phyloP scores from a whole-genome alignment of 1,140 invertebrate species.

The Drosophila ohnishii region DNA sequence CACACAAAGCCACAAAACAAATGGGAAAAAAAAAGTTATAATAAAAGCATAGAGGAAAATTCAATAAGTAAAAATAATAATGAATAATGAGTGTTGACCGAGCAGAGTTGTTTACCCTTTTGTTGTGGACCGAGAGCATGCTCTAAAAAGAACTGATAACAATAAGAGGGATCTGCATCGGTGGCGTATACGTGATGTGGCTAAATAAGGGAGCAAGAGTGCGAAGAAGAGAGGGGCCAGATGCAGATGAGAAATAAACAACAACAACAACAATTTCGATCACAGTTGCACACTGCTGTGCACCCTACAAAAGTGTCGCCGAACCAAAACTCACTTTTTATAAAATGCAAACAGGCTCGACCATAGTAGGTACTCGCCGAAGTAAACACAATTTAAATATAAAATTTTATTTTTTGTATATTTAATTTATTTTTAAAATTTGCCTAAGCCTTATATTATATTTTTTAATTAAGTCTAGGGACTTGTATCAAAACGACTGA shows the following conservation, averaged over 20 bases:
- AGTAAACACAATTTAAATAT: neutral
- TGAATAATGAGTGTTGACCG: slow-evolving; percentile 40
- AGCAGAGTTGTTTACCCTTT: slow-evolving; percentile 37
- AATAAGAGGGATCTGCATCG: slow-evolving; percentile 17
- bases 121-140: slow-evolving; percentile 17
- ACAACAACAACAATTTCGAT: slow-evolving; percentile 1
- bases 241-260: neutral
- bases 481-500: too few species aligned
- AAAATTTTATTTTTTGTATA: neutral
- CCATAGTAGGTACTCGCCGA: neutral
- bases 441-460: too few species aligned
- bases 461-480: too few species aligned
- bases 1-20: slow-evolving; percentile 9
- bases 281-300: slow-evolving; percentile 1
- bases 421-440: neutral
- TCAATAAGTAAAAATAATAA: slow-evolving; percentile 20
- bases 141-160: slow-evolving; percentile 26
- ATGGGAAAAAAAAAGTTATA: slow-evolving; percentile 8
- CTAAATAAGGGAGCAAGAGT: slow-evolving; percentile 16
- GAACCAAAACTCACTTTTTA: neutral
- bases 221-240: neutral
- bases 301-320: slow-evolving; percentile 2
- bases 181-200: slow-evolving; percentile 42
- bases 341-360: neutral
- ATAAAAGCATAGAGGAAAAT: slow-evolving; percentile 8